Evolutionary conservation across 1,140 invertebrate species (phyloP), one percentile per base, ranked within the genome.

Genomic region (Ceratosolen fusciceps): DNA sequence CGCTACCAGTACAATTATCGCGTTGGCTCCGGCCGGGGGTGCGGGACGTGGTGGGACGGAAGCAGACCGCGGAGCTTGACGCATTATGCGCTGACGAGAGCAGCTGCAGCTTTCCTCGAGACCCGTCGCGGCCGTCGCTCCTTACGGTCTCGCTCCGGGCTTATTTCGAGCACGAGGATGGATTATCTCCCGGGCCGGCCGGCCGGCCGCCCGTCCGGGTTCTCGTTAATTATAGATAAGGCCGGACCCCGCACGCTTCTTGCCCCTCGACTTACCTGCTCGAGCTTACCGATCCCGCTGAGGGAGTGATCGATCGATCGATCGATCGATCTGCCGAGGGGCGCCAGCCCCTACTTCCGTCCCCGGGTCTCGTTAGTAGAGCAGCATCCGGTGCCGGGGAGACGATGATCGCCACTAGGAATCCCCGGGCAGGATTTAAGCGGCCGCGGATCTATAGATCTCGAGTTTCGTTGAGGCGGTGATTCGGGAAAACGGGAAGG

Each of bases 1-100:
- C n/a, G n/a, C n/a, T n/a, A n/a, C n/a, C n/a, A n/a, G n/a, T n/a
- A 87, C 86, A 86, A 86, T 86, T 85, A 86, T 85, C 86, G 83
- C 83, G 82, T 84, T 80, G 76, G 81, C 75, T 65, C 19, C 37
- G 21, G 14, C 16, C 31, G 34, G 60, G 60, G 21, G 7, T 0
- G n/a, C n/a, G n/a, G 39, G 39, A 12, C 12, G 39, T 5, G 39
- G 39, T 43, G 39, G 39, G 39, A 12, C 5, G 12, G 24, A 24
- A 24, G 54, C 58, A n/a, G n/a, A 14, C 58, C 29, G 1, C 2
- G 29, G 29, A 34, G 26, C 29, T 62, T 34, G 58, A 62, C 37
- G 21, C 67, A 31, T 47, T 70, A 26, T 49, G 67, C 39, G 24
- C 39, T 24, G 67, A n/a, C 67, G 19, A 29, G 67, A 29, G 43